Evolutionary conservation across 2,113 vertebrate genomes (phyloP), one percentile per base, ranked within the genome.

Genomic region (Plectropomus leopardus): DNA sequence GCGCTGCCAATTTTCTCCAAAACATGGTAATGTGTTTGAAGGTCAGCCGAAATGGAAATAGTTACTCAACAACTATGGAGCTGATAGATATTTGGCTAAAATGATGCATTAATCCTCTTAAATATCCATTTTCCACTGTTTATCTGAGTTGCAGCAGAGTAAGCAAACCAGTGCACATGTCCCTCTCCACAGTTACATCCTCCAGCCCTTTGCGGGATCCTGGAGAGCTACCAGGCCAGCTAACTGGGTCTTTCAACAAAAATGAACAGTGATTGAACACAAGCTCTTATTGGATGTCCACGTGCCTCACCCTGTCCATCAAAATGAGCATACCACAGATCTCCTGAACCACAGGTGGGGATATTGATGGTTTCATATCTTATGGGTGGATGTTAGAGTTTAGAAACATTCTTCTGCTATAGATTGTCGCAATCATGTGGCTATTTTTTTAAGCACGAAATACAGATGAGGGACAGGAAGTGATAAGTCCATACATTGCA

Each of bases 11-110:
- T 14, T 34, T 1, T 47, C 36, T 47, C 21, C 3, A 54, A 51
- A 63, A 61, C 58, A 77, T 15, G 48, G 26, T 34, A 1, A 36
- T 32, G 59, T 24, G 59, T 68, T 58, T 76, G 32, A 63, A 50
- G 23, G 17, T 57, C 17, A 57, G 16, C 8, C 11, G 7, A 71
- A 75, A 60, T 75, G 82, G 59, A 66, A 68, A 63, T 23, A 17
- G 60, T 32, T 48, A 61, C 23, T 69, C 53, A 30, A 50, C 9
- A 63, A 50, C 69, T 48, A 60, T 0, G 8, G 10, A 64, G 70
- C 70, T 16, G 40, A 45, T 10, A 57, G 45, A 51, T 51, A 51
- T 32, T 21, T 23, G 45, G 45, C 21, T n/a, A 19, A 36, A 72
- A 63, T 36, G 4, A 5, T 40, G 26, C 47, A 59, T 60, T 11